Evolutionary conservation across 2,888 invertebrate species (phyloP), one percentile per base, ranked within the genome.

Genomic region (Anarsia innoxiella): DNA sequence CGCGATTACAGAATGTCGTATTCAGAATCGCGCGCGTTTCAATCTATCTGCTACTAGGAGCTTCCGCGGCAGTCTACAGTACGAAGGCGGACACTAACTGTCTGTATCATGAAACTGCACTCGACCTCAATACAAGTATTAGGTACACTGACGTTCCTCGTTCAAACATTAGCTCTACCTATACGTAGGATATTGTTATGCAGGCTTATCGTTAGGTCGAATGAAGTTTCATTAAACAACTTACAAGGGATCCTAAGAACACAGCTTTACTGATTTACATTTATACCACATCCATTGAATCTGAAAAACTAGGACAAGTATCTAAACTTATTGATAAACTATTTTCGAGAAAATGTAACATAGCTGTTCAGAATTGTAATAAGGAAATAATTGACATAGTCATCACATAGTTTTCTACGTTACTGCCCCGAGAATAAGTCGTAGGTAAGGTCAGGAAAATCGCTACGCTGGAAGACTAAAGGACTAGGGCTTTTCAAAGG

Each of bases 321-420:
- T 72, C 70, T 76, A 74, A 74, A 68, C 59, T 59, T 54, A 56
- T 55, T 59, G 51, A 53, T 50, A 64, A 56, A 56, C n/a, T n/a
- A 50, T 63, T 56, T 54, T 55, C 48, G 56, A 65, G 63, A 60
- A 62, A 34, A 23, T n/a, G 9, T 15, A 40, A 66, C 57, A 53
- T 56, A 68, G 63, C n/a, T 59, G 66, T 64, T 61, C 59, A 61
- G 64, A 66, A 60, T 64, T 64, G 72, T 67, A 70, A 71, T 69
- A 67, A 73, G 69, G 76, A 80, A 80, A 79, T 84, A 84, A 84
- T 84, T 84, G 84, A 84, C 84, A 83, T 71, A 75, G 79, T 82
- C 71, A 84, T 84, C 84, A 84, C 83, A 83, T 78, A 80, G 78
- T 79, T 79, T n/a, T 53, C 70, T 82, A 78, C 61, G 54, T 69